These are phyloP conservation scores for Panagrolaimus sp. DNA, from an alignment of 1,140 invertebrate genomes.

Conservation along the genomic window DNA sequence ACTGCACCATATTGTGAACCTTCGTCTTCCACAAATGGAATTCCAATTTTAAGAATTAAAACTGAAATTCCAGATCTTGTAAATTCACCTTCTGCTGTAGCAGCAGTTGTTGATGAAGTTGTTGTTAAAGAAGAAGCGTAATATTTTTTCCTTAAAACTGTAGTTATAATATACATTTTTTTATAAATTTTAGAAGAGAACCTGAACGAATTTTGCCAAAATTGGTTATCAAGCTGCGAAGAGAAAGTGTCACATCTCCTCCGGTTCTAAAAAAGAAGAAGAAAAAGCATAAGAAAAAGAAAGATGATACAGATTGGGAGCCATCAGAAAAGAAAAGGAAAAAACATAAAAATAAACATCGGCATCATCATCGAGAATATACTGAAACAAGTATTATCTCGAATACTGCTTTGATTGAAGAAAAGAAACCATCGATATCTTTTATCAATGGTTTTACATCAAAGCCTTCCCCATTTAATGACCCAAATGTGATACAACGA, in stretches of 20 bases:
- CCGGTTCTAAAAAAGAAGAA: conserved; percentile 1
- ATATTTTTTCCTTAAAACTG: neutral
- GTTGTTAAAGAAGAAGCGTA: neutral
- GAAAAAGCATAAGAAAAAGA: conserved; percentile 13
- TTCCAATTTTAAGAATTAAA: neutral
- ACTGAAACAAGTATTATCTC: no score
- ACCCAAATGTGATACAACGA: no score
- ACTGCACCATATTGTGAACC: neutral
- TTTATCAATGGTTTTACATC: no score
- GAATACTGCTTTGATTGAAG: no score
- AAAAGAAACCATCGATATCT: no score
- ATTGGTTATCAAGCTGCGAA: neutral
- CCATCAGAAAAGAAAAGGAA: conserved; percentile 6
- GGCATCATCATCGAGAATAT: neutral
- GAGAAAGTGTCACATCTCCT: conserved; percentile 5
- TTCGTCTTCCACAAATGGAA: neutral
- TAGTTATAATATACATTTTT: neutral
- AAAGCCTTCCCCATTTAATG: no score
- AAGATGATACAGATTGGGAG: conserved; percentile 9
- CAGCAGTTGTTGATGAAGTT: neutral
- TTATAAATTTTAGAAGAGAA: neutral
- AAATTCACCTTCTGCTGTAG: no score
- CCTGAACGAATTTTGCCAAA: neutral
- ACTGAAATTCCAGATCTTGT: neutral
- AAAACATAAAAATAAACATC: conserved; percentile 5